phyloP scores from a whole-genome alignment of 1,140 invertebrate species.

The Proctacanthus coquilletti region DNA sequence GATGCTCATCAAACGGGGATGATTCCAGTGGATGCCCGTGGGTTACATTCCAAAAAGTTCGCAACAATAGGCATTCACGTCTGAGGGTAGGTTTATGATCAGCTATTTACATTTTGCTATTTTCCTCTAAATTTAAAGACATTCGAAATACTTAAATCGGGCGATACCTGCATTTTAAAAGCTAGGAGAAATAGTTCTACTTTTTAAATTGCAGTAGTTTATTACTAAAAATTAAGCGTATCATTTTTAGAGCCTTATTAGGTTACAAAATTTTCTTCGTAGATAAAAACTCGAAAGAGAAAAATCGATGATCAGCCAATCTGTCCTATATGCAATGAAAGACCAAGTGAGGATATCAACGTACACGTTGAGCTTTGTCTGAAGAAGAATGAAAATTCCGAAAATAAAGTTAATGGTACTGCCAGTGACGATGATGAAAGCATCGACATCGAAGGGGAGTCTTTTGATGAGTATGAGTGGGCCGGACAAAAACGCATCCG shows the following conservation, averaged over 20 bases:
- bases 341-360: constrained; percentile 52
- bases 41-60: constrained; percentile 29
- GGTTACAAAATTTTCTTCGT: not conserved
- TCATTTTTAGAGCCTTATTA: not conserved
- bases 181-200: not conserved
- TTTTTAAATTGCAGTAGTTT: constrained; percentile 1
- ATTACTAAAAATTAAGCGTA: not conserved
- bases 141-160: not conserved
- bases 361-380: constrained; percentile 63
- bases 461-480: constrained; percentile 71
- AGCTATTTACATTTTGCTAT: not conserved
- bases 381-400: constrained; percentile 16
- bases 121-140: not conserved
- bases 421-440: constrained; percentile 54
- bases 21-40: constrained; percentile 23
- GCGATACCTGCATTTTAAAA: not conserved
- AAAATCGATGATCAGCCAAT: constrained; percentile 45
- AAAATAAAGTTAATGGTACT: constrained; percentile 14
- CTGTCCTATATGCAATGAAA: constrained; percentile 64
- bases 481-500: constrained; percentile 58
- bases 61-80: constrained; percentile 34
- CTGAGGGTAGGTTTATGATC: constrained; percentile 20
- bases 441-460: constrained; percentile 47
- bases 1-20: constrained; percentile 21
- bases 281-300: constrained; percentile 33